phyloP scores from a whole-genome alignment of 2,113 vertebrate genomes.

The Gorilla gorilla region DNA sequence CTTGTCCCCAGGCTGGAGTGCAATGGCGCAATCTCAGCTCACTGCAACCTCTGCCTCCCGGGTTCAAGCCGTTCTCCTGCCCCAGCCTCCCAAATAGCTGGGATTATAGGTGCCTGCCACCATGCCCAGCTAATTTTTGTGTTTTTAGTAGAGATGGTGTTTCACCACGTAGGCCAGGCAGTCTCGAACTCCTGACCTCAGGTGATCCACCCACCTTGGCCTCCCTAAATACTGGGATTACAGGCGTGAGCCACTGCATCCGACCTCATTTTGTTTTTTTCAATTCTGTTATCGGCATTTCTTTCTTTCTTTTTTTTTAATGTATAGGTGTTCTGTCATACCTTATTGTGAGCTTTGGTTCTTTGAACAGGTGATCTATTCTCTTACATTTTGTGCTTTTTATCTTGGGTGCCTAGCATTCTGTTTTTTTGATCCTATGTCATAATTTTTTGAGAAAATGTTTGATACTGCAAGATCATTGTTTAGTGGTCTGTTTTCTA shows the following conservation, averaged over 20 bases:
- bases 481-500: slow-evolving; percentile 20
- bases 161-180: neutral
- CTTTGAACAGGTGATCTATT: neutral
- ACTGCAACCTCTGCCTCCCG: neutral
- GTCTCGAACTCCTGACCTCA: neutral
- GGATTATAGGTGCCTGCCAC: neutral
- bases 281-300: neutral
- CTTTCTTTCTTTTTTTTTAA: neutral
- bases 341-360: neutral
- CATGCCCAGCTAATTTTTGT: neutral
- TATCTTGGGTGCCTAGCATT: neutral
- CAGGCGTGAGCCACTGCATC: neutral
- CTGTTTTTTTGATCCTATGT: neutral
- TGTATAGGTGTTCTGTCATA: neutral
- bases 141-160: neutral
- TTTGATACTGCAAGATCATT: neutral
- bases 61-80: neutral
- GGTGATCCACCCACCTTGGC: neutral
- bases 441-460: slow-evolving; percentile 44
- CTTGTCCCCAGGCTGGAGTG: neutral
- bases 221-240: neutral
- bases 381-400: neutral
- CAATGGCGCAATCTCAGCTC: neutral
- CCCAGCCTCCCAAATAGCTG: neutral
- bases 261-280: neutral